Evolutionary conservation across 1,140 invertebrate species (phyloP), one percentile per base, ranked within the genome.

Genomic region (Microplitis demolitor): DNA sequence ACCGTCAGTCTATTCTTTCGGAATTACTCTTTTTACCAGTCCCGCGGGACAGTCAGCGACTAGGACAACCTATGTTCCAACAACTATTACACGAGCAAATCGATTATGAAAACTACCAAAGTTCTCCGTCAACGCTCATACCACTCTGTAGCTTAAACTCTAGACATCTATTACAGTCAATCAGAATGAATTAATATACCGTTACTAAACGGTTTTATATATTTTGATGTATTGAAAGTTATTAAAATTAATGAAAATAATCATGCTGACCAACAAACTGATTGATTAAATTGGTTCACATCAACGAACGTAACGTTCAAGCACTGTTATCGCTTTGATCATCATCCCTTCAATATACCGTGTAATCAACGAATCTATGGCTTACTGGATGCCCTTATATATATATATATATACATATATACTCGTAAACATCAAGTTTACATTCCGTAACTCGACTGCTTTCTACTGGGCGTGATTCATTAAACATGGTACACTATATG

Each of bases 61-160:
- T 35, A 11, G 39, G 39, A 45, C 39, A 45, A 45, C 39, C 11
- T 45, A 11, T 45, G 39, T 45, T 8, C 11, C 24, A 24, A 24
- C 24, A 24, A 24, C 24, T 24, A 24, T 24, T 24, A 24, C 24
- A 24, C 8, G n/a, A 66, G 70, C 9, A 66, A 72, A 72, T 72
- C 70, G 63, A 72, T 72, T 63, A 56, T 64, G 61, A 71, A 71
- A 50, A 56, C 61, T n/a, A 31, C 69, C 60, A 66, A 66, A 71
- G 61, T 63, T 50, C 16, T 71, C 66, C 69, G 24, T 24, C 24
- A 24, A 24, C 2, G 24, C 24, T 24, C 24, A 2, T 24, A 24
- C 24, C 24, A 24, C 24, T 24, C 24, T 24, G 2, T 2, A 24
- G 24, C 24, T 24, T 24, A n/a, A n/a, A n/a, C n/a, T n/a, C n/a